phyloP scores from a whole-genome alignment of 2,113 vertebrate species.

The Hydrolagus affinis region DNA sequence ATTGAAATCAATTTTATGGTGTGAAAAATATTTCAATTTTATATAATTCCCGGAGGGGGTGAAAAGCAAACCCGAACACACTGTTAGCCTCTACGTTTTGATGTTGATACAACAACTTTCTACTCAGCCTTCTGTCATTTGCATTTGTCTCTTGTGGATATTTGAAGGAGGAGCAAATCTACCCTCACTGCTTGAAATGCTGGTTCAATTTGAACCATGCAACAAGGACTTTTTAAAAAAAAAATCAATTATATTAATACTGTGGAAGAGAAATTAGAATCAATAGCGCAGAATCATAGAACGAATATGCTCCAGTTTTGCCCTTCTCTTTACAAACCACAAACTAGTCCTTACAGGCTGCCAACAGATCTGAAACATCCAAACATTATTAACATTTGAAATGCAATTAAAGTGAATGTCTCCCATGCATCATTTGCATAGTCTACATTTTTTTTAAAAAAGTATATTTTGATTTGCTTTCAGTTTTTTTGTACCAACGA shows the following conservation, averaged over 20 bases:
- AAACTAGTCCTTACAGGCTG: neutral
- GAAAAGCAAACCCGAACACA: neutral
- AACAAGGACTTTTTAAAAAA: neutral
- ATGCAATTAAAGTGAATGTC: too few relatives aligned
- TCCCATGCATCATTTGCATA: neutral
- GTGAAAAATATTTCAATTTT: too few relatives aligned
- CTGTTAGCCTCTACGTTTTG: slow-evolving; percentile 14
- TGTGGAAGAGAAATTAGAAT: neutral
- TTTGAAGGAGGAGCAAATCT: slow-evolving; percentile 14
- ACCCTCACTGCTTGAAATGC: neutral
- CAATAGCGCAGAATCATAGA: neutral
- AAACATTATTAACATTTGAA: neutral
- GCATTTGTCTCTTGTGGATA: neutral
- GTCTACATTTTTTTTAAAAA: neutral
- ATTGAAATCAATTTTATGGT: too few relatives aligned
- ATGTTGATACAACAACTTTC: neutral
- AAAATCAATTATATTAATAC: neutral
- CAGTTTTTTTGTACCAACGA: too few relatives aligned
- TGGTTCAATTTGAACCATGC: neutral
- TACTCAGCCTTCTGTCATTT: slow-evolving; percentile 4
- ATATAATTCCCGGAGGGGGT: too few relatives aligned
- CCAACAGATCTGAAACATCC: neutral
- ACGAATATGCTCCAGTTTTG: neutral
- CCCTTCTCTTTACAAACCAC: neutral
- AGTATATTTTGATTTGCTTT: too few relatives aligned